A percentile compares a stretch with the other conserved stretches of the same genome.
Conservation (phyloP, 2,888 invertebrate genomes). For the Stenolophus ochropezus region DNA sequence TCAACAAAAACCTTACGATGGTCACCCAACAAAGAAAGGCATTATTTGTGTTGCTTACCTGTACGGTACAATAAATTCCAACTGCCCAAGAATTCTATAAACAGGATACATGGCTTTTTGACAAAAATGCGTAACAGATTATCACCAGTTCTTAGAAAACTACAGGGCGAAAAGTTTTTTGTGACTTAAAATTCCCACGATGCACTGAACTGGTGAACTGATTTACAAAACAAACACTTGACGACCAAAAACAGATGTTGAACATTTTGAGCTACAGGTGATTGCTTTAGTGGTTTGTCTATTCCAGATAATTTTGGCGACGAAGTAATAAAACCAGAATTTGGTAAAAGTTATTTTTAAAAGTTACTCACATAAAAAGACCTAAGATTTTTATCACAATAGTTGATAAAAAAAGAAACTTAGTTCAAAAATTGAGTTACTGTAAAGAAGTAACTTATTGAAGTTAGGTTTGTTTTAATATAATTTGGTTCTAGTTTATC, state of each 20-base stretch:
- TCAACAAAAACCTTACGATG: background rate
- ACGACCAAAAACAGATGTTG: background rate
- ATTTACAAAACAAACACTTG: background rate
- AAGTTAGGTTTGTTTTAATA: too few species aligned
- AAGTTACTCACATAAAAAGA: too few species aligned
- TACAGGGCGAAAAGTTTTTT: background rate
- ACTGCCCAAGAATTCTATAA: conserved; percentile 7
- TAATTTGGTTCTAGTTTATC: too few species aligned
- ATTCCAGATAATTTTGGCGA: too few species aligned
- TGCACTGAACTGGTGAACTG: background rate
- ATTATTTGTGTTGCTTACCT: conserved; percentile 22
- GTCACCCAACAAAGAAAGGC: background rate
- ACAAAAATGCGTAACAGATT: conserved; percentile 24
- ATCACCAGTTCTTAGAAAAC: background rate
- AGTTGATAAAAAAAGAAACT: too few species aligned
- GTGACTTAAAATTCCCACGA: background rate
- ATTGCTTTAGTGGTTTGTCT: too few species aligned
- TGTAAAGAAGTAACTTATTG: too few species aligned
- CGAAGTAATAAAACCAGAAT: too few species aligned
- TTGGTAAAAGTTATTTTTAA: too few species aligned
- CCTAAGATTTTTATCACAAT: too few species aligned
- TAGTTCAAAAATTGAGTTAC: too few species aligned
- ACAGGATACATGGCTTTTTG: conserved; percentile 30
- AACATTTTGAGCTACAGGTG: too few species aligned
- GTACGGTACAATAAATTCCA: conserved; percentile 8